Evolutionary conservation across 2,113 vertebrate genomes (phyloP), one percentile per base, ranked within the genome.

Genomic region (Sprattus sprattus): DNA sequence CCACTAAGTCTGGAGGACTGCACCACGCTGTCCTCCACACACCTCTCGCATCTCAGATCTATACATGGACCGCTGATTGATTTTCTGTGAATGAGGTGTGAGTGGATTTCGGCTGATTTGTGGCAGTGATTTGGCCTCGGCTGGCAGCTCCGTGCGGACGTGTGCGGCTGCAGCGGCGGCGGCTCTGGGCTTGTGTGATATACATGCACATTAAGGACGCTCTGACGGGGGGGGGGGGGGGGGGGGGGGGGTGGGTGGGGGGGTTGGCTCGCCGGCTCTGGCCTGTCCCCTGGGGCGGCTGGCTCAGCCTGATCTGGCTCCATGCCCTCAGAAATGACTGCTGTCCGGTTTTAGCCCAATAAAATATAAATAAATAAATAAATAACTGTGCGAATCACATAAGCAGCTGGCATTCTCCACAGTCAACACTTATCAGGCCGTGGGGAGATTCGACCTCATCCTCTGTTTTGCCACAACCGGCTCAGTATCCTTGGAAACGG

Each of bases 401-500:
- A 85, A 86, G 88, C 87, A 91, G 91, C 93, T 93, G 93, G 93
- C 93, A 91, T 92, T 94, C 92, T 93, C 91, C 91, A 92, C 90
- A 92, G 92, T 94, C 92, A 93, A 94, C 92, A 94, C 91, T 93
- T 94, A 94, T 93, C 91, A 80, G 90, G 92, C 93, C 90, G 57
- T 87, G 8, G 92, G 93, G 91, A 93, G 83, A 88, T 89, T 83
- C 91, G 91, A 94, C 93, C 93, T 91, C 91, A 90, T 92, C 94
- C 91, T 88, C 91, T 91, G 91, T 90, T 91, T 91, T 89, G 92
- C 93, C 91, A 93, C 90, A 90, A 91, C 89, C 67, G 84, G 90
- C 90, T 86, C 84, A 81, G 93, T 95, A 92, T 91, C 95, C 94
- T 91, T 95, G 93, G 93, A 92, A 95, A 95, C 94, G 91, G 92